phyloP scores from a whole-genome alignment of 2,113 vertebrate species.

The Oceanodroma tethys region DNA sequence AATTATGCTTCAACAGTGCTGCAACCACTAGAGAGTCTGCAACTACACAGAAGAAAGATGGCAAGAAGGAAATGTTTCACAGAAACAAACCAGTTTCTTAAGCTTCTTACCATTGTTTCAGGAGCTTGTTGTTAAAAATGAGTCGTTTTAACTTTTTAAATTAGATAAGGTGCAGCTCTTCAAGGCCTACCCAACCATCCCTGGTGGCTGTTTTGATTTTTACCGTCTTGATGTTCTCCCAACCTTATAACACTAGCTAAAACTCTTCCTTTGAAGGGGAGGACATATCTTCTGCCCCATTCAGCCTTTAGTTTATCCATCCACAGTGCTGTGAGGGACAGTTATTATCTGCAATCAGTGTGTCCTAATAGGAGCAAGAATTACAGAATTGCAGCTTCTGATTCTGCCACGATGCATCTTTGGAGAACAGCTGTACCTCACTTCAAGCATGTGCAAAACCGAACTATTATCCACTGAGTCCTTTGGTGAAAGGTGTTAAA shows the following conservation, averaged over 20 bases:
- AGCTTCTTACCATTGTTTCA: background rate
- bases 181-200: background rate
- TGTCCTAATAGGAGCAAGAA: background rate
- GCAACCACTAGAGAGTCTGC: background rate
- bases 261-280: background rate
- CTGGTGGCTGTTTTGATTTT: background rate
- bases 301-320: background rate
- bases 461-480: background rate
- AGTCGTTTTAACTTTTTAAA: background rate
- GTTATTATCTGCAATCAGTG: background rate
- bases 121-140: background rate
- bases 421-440: background rate
- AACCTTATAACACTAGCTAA: background rate
- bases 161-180: background rate
- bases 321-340: background rate
- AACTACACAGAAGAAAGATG: background rate
- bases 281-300: background rate
- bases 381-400: background rate
- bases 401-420: background rate
- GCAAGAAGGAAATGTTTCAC: background rate
- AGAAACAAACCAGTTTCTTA: background rate
- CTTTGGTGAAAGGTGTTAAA: background rate
- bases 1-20: background rate
- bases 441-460: background rate
- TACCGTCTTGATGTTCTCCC: background rate